Evolutionary conservation across 2,113 vertebrate species (phyloP).

Genomic region (Malaclemys terrapin): DNA sequence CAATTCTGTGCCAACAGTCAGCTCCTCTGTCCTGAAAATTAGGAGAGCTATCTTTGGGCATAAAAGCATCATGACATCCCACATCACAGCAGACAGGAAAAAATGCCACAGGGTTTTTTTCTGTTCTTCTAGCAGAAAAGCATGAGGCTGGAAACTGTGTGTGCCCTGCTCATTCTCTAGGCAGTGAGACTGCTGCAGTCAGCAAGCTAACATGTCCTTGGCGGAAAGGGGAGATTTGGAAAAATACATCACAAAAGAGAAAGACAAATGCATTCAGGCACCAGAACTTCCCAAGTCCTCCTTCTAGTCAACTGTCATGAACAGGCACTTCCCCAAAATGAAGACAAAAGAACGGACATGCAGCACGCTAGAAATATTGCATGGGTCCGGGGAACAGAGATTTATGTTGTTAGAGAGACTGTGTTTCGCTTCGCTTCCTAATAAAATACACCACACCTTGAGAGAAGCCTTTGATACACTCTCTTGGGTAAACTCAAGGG

Average conservation of each 20-base stretch:
- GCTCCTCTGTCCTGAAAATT: conserved; percentile 53
- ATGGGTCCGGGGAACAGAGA: not conserved
- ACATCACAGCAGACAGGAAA: rapidly evolving
- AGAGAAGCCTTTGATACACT: not conserved
- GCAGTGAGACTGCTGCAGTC: not conserved
- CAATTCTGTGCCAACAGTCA: conserved; percentile 39
- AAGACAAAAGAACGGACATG: not conserved
- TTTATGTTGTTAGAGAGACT: not conserved
- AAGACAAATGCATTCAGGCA: conserved; percentile 14
- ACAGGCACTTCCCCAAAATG: not conserved
- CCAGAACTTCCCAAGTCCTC: not conserved
- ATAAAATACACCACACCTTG: not conserved
- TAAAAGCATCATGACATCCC: conserved; percentile 52
- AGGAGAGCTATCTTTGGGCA: not conserved
- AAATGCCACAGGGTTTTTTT: conserved; percentile 29
- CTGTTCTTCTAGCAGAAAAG: rapidly evolving
- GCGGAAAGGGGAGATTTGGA: not conserved
- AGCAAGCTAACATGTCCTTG: not conserved
- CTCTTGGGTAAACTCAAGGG: not conserved
- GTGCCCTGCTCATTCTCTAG: not conserved
- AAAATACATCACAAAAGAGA: conserved; percentile 5
- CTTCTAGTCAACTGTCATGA: not conserved
- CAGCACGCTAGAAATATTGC: rapidly evolving
- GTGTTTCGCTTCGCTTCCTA: not conserved
- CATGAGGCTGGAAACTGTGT: not conserved